Base-by-base conservation (phyloP, 2,888 invertebrate genomes). In the Scaptomyza caliginosa region DNA sequence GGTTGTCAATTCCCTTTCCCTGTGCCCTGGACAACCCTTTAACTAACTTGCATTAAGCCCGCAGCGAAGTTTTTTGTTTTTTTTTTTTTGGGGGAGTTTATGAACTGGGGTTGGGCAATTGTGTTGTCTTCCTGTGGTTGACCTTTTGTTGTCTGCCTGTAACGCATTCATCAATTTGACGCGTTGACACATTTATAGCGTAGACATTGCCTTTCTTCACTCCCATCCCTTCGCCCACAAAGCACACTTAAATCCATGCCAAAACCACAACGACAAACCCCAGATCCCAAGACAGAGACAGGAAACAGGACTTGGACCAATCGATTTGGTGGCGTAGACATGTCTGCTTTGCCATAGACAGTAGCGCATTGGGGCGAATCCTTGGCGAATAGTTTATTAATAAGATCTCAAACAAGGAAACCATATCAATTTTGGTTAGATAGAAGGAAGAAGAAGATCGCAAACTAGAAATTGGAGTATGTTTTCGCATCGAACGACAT, bases 141-240 rank as follows among this genome's bases (percentile, higher is more conserved):
- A 76, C 57, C 76, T 67, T 76, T 71, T 76, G 32, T 68, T 55
- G 43, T 52, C 42, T 28, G 50, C 38, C n/a, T 38, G 57, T 21
- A 40, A 16, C 55, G 42, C 68, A 72, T 83, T 86, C 73, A 87
- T 87, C 75, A 85, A 77, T 79, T 85, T 74, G 69, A 63, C 46
- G 68, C 71, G 74, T 70, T 86, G 86, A 82, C 82, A 83, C 71
- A 83, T 86, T 82, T 82, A 80, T 84, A 71, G 82, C 60, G 43
- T 46, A 54, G 52, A 62, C 66, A 58, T 24, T n/a, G n/a, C 34
- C 24, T 51, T 21, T 28, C 64, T 51, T 66, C 39, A 43, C 54
- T 46, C 46, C 26, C n/a, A 26, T 36, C 21, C 26, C 21, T 1
- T 13, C n/a, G n/a, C 1, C 10, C 21, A 17, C 7, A 11, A 16